Evolutionary conservation across 2,113 vertebrate species (phyloP).

Genomic region (Pseudorhombus dupliciocellatus): DNA sequence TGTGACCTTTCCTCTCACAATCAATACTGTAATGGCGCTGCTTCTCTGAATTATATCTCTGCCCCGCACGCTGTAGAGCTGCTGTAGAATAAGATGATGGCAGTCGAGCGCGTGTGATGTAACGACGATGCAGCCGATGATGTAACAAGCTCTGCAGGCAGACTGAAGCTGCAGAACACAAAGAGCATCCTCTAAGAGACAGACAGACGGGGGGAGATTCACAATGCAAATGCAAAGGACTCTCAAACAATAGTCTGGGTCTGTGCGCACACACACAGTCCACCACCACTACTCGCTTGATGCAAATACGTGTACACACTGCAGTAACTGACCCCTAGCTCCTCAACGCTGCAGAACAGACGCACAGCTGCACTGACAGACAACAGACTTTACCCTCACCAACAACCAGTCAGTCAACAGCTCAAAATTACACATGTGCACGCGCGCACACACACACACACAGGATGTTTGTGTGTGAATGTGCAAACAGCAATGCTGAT

Average conservation of each 20-base stretch:
- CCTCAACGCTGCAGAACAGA: neutral
- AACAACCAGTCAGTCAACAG: neutral
- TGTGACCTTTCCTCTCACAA: neutral
- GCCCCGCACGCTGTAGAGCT: neutral
- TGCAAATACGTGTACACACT: neutral
- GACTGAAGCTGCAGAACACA: constrained; percentile 24
- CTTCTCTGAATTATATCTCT: constrained; percentile 3
- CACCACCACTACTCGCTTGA: constrained; percentile 4
- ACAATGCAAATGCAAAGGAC: neutral
- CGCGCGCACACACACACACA: neutral
- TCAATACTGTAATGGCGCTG: neutral
- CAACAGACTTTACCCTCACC: neutral
- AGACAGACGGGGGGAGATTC: neutral
- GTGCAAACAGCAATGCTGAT: too few relatives aligned
- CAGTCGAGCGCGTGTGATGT: constrained; percentile 51
- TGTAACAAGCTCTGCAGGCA: constrained; percentile 58
- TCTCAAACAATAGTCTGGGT: constrained; percentile 21
- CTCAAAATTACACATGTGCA: too few relatives aligned
- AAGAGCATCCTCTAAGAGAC: constrained; percentile 17
- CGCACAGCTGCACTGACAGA: neutral
- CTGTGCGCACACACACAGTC: neutral
- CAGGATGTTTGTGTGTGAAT: too few relatives aligned
- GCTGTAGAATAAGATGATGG: constrained; percentile 24
- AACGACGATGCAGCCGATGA: constrained; percentile 63
- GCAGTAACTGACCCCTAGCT: neutral